Evolutionary conservation across 2,888 invertebrate species (phyloP).

Genomic region (Ceriagrion tenellum): DNA sequence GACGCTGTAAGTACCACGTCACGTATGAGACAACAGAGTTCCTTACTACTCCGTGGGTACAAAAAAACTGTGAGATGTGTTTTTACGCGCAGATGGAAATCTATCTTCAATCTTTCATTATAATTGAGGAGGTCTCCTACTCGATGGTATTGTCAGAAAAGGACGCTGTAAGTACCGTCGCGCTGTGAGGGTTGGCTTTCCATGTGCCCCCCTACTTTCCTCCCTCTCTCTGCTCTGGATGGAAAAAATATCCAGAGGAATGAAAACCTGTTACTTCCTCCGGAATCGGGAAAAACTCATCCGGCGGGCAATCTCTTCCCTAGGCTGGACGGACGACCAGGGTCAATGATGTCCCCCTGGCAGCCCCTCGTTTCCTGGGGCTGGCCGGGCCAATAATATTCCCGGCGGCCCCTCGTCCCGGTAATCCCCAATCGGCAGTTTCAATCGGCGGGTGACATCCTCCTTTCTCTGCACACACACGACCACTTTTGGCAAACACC

Average conservation of each 20-base stretch:
- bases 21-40: too few relatives aligned
- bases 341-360: neutral
- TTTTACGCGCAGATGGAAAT: too few relatives aligned
- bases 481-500: neutral
- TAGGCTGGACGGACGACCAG: neutral
- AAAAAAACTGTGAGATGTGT: too few relatives aligned
- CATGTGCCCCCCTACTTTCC: neutral
- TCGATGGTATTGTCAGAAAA: too few relatives aligned
- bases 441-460: neutral
- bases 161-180: too few relatives aligned
- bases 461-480: neutral
- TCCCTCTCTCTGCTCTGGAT: too few relatives aligned
- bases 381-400: neutral
- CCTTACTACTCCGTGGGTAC: too few relatives aligned
- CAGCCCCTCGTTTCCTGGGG: neutral
- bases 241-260: neutral
- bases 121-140: too few relatives aligned
- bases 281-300: neutral
- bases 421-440: neutral
- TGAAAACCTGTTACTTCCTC: conserved; percentile 4
- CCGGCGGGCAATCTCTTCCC: neutral
- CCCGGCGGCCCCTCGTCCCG: neutral
- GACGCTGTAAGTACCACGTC: too few relatives aligned
- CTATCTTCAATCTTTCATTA: too few relatives aligned
- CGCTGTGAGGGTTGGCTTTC: too few relatives aligned